Evolutionary conservation across 2,113 vertebrate species (phyloP).

Genomic region (Pelecanus crispus): DNA sequence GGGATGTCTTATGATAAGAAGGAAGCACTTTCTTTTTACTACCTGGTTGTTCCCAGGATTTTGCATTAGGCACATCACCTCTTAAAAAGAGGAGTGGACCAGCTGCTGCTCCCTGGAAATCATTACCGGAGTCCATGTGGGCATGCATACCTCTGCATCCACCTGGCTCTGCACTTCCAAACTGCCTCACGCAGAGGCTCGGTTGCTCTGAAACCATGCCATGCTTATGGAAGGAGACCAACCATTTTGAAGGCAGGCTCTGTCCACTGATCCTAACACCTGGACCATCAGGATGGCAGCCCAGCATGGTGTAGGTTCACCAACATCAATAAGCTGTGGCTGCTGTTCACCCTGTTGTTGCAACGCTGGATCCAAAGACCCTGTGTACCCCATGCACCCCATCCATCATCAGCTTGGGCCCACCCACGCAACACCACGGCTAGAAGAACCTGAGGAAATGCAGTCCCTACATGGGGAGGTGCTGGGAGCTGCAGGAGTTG

Average conservation of each 20-base stretch:
- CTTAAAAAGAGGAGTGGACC: background rate
- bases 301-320: background rate
- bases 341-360: background rate
- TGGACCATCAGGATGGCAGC: background rate
- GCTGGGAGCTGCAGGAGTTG: background rate
- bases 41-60: background rate
- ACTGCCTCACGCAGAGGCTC: background rate
- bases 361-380: background rate
- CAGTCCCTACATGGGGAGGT: background rate
- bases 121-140: background rate
- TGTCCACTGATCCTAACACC: background rate
- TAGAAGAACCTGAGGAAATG: background rate
- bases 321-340: background rate
- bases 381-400: background rate
- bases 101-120: background rate
- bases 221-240: background rate
- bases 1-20: background rate
- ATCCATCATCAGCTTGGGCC: background rate
- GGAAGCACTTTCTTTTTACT: background rate
- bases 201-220: background rate
- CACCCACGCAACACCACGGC: rapidly evolving
- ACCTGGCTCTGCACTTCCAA: background rate
- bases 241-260: background rate
- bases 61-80: background rate
- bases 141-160: background rate